Conservation (phyloP, 2,113 vertebrate genomes). For the Cyanistes caeruleus region DNA sequence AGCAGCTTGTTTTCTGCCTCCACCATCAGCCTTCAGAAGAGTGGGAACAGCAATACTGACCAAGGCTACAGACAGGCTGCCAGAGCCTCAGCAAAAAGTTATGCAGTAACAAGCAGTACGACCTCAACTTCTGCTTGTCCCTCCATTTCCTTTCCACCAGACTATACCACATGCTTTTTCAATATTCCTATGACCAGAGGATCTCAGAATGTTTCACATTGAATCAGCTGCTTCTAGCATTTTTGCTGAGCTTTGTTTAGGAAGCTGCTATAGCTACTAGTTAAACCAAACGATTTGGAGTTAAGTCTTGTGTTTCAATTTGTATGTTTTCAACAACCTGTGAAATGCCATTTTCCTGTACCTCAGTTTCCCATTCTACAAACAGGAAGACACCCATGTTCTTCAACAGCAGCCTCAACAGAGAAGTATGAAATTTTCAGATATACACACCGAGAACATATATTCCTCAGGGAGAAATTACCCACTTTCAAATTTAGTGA, state of each 20-base stretch:
- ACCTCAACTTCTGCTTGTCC: neutral
- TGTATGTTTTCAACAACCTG: too few species aligned
- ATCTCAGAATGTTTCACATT: neutral
- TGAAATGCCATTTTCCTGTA: neutral
- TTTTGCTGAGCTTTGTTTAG: neutral
- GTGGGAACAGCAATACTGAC: neutral
- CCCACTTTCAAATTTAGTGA: neutral
- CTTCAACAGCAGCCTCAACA: neutral
- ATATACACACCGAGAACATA: neutral
- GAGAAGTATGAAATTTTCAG: neutral
- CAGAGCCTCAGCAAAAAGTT: neutral
- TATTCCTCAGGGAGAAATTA: neutral
- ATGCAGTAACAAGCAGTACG: neutral
- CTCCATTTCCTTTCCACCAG: neutral
- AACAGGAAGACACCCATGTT: neutral
- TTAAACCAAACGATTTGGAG: neutral
- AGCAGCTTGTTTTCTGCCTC: neutral
- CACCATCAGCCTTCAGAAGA: neutral
- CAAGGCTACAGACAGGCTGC: fast-evolving
- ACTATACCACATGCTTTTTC: neutral
- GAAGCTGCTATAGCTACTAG: neutral
- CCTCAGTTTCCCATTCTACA: neutral
- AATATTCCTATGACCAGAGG: neutral
- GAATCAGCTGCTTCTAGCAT: neutral
- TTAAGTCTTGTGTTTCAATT: neutral